Evolutionary conservation across 2,113 vertebrate genomes (phyloP).

Genomic region (Vulpes vulpes): DNA sequence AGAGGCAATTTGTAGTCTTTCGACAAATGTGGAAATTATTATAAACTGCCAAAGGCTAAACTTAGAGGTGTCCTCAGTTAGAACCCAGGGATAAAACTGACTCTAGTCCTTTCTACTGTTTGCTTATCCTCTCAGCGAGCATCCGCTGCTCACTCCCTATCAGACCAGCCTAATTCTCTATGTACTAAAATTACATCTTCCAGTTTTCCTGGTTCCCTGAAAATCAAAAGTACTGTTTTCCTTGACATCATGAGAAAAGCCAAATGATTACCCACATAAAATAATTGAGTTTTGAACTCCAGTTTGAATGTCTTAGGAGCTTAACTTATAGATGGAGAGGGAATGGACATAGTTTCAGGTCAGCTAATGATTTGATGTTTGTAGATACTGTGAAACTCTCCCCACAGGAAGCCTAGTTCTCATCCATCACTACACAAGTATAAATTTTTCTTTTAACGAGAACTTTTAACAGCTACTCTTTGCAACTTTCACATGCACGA

Average conservation of each 20-base stretch:
- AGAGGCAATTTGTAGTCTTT: not conserved
- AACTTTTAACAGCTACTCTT: not conserved
- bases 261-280: not conserved
- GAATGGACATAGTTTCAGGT: not conserved
- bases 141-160: not conserved
- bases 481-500: not conserved
- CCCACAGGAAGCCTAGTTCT: not conserved
- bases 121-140: not conserved
- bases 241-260: not conserved
- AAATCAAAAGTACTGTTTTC: not conserved
- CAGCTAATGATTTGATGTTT: not conserved
- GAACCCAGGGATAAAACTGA: not conserved
- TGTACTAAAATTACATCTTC: not conserved
- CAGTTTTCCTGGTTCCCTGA: constrained; percentile 11
- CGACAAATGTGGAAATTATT: not conserved
- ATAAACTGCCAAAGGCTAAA: not conserved
- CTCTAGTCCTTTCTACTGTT: not conserved
- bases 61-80: not conserved
- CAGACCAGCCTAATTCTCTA: not conserved
- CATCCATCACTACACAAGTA: not conserved
- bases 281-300: not conserved
- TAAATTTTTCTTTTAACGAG: not conserved
- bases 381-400: not conserved
- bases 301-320: not conserved
- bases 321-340: not conserved